These are phyloP conservation scores for Bufo gargarizans DNA, from an alignment of 2,113 vertebrate species.

Conservation along the genomic window DNA sequence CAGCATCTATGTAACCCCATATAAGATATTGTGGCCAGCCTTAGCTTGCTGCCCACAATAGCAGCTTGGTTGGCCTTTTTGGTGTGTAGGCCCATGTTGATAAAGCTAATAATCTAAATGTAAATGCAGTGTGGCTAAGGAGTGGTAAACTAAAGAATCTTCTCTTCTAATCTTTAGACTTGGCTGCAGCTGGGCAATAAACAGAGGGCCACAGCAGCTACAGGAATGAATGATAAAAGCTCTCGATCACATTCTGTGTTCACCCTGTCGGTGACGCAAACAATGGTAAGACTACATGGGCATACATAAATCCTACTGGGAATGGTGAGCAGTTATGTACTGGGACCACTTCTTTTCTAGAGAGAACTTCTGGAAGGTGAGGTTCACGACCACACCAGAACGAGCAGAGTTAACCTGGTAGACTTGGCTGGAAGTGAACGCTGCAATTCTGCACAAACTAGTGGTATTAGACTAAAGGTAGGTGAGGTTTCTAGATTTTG, in stretches of 20 bases:
- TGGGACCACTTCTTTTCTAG: conserved; percentile 65
- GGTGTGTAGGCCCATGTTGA: no score
- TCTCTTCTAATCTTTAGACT: conserved; percentile 68
- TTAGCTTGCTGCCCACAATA: no score
- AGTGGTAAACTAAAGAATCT: not conserved
- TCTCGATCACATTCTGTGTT: conserved; percentile 94
- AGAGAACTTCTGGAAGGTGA: conserved; percentile 85
- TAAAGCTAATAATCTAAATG: no score
- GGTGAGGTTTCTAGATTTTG: not conserved
- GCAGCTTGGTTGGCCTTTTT: no score
- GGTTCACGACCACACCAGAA: conserved; percentile 85
- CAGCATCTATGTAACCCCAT: no score
- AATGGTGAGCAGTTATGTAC: not conserved
- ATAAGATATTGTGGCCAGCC: no score
- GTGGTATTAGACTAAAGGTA: conserved; percentile 87
- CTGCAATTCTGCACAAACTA: conserved; percentile 78
- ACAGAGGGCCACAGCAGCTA: conserved; percentile 92
- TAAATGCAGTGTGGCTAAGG: no score
- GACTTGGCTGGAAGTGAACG: conserved; percentile 94
- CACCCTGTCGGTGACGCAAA: conserved; percentile 90
- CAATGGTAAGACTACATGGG: conserved; percentile 48
- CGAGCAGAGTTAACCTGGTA: conserved; percentile 87
- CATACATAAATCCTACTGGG: not conserved
- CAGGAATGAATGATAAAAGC: conserved; percentile 97
- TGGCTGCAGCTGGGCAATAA: conserved; percentile 93